Conservation (phyloP, 2,113 vertebrate species). For the Hypanus sabinus region DNA sequence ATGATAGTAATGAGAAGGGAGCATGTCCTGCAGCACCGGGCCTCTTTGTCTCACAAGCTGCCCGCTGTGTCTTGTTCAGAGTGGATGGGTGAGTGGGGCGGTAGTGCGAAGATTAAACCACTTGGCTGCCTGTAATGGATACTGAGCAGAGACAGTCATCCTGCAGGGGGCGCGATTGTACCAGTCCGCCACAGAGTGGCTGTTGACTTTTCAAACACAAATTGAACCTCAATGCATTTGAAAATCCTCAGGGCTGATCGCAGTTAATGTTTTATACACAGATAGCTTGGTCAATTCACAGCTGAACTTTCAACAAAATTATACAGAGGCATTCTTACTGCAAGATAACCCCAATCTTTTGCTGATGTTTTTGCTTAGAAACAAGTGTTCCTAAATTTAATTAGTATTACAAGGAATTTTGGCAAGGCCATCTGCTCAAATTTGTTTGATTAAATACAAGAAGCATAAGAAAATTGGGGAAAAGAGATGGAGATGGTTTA, state of each 20-base stretch:
- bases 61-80: neutral
- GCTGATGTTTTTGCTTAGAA: neutral
- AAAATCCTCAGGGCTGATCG: neutral
- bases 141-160: conserved; percentile 47
- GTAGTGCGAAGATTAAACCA: neutral
- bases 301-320: neutral
- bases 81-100: neutral
- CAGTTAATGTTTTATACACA: neutral
- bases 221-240: neutral
- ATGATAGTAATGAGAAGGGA: too few species aligned
- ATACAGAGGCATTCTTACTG: neutral
- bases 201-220: neutral
- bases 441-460: too few species aligned
- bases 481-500: too few species aligned
- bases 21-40: too few species aligned
- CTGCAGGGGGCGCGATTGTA: conserved; percentile 63
- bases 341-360: neutral
- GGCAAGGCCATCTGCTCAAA: too few species aligned
- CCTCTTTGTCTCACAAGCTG: neutral
- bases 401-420: neutral
- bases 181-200: conserved; percentile 58
- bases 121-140: neutral
- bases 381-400: neutral
- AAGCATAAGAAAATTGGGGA: too few species aligned
- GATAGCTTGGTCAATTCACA: neutral